Evolutionary conservation across 2,888 invertebrate genomes (phyloP).

Genomic region (Drosophila picticornis): DNA sequence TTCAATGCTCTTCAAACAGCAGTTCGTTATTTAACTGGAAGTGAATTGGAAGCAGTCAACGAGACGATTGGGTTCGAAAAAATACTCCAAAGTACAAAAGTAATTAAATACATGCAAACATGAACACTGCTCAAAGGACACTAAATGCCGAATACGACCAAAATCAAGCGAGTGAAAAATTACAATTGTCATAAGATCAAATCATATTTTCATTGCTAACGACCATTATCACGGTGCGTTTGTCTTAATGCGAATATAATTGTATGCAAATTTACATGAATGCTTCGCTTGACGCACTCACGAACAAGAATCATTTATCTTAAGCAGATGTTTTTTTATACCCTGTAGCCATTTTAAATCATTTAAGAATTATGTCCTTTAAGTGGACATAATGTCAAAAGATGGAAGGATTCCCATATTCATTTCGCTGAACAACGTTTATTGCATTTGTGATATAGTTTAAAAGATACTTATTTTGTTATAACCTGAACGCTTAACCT

Average conservation of each 20-base stretch:
- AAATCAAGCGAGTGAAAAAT: slow-evolving; percentile 80
- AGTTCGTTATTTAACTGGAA: not conserved
- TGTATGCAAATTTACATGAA: slow-evolving; percentile 71
- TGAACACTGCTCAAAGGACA: slow-evolving; percentile 57
- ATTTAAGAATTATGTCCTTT: not conserved
- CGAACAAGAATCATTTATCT: slow-evolving; percentile 60
- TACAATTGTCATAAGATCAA: slow-evolving; percentile 80
- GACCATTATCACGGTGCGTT: slow-evolving; percentile 65
- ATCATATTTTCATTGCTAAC: slow-evolving; percentile 73
- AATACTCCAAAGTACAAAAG: slow-evolving; percentile 31
- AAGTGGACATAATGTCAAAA: not conserved
- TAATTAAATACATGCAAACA: slow-evolving; percentile 28
- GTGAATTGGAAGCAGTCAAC: not conserved
- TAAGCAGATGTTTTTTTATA: slow-evolving; percentile 30
- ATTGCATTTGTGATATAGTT: not conserved
- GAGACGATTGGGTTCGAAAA: slow-evolving; percentile 12
- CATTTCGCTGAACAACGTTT: not conserved
- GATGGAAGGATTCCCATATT: not conserved
- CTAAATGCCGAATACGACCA: slow-evolving; percentile 28
- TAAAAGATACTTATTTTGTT: not conserved
- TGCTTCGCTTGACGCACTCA: slow-evolving; percentile 18
- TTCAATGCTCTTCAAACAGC: not conserved
- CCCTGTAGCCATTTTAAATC: not conserved
- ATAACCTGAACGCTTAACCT: not conserved
- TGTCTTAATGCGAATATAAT: slow-evolving; percentile 77